Evolutionary conservation across 2,797 vertebrate species (phyloP), one percentile per base, ranked within the genome.

Genomic region (Thaleichthys pacificus): DNA sequence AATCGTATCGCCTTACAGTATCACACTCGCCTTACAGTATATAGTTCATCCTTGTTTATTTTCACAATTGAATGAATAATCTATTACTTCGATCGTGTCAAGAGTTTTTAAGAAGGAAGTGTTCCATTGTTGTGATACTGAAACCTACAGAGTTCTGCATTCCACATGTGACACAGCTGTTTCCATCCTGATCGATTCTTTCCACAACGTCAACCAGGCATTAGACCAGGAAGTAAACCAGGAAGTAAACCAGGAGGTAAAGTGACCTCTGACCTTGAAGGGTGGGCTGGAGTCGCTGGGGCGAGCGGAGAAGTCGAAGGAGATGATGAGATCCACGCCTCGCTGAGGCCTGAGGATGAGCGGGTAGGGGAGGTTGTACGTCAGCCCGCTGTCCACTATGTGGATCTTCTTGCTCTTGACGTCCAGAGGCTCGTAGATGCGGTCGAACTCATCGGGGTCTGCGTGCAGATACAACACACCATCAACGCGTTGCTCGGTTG

Each of bases 371-470:
- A 99, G 93, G 90, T 99, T 99, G 78, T 96, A 99, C 0, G 98
- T 99, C 84, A 99, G 93, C 28, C 97, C 97, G 0, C 98, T 99
- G 92, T 99, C 97, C 73, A 99, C 98, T 0, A 99, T 86, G 0
- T 99, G 97, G 78, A 99, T 99, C 92, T 99, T 99, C 83, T 96
- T 99, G 84, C 98, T 99, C 88, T 97, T 98, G 77, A 99, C 97
- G 35, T 99, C 98, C 78, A 99, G 87, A 3, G 97, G 98, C 81
- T 99, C 98, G 2, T 99, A 97, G 79, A 99, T 99, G 38, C 89
- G 94, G 69, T 96, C 96, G 89, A 99, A 99, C 83, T 99, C 98
- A 32, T 98, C 95, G 3, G 96, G 98, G 87, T 99, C 98, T 99
- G 87, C 2, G 0, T 69, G 22, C 0, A 47, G 57, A 64, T 3